Evolutionary conservation across 2,113 vertebrate genomes (phyloP).

Genomic region (Bucco capensis): DNA sequence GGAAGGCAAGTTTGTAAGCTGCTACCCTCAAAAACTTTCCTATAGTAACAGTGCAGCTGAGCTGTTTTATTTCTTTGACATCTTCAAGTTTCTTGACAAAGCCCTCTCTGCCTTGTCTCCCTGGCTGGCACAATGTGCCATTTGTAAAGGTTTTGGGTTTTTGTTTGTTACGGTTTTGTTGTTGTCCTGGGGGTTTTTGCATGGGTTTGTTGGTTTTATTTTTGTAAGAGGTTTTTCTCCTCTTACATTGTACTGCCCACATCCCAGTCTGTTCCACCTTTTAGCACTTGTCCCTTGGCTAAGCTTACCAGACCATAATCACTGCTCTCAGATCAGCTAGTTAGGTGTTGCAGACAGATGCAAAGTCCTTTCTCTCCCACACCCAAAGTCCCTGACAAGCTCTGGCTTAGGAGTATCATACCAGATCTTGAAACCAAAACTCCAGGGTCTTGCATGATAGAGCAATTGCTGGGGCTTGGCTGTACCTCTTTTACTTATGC

Average conservation of each 20-base stretch:
- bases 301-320: slow-evolving; percentile 3
- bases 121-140: neutral
- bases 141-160: neutral
- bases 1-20: neutral
- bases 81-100: neutral
- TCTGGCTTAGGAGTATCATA: neutral
- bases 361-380: slow-evolving; percentile 11
- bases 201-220: too few relatives aligned
- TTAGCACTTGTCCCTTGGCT: neutral
- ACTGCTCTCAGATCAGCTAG: neutral
- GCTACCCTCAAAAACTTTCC: neutral
- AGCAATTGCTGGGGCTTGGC: neutral
- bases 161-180: too few relatives aligned
- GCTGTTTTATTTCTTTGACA: neutral
- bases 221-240: neutral
- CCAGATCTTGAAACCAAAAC: neutral
- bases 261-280: neutral
- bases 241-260: neutral
- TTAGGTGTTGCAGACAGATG: slow-evolving; percentile 1
- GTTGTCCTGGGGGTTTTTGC: too few relatives aligned
- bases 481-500: neutral
- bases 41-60: neutral
- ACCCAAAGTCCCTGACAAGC: slow-evolving; percentile 7
- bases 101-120: neutral
- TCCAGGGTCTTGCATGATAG: neutral